A percentile compares a stretch with the other conserved stretches of the same genome.
Conservation (phyloP, 35 echinoderm and acorn worm genomes). For the Stichopus chloronotus region DNA sequence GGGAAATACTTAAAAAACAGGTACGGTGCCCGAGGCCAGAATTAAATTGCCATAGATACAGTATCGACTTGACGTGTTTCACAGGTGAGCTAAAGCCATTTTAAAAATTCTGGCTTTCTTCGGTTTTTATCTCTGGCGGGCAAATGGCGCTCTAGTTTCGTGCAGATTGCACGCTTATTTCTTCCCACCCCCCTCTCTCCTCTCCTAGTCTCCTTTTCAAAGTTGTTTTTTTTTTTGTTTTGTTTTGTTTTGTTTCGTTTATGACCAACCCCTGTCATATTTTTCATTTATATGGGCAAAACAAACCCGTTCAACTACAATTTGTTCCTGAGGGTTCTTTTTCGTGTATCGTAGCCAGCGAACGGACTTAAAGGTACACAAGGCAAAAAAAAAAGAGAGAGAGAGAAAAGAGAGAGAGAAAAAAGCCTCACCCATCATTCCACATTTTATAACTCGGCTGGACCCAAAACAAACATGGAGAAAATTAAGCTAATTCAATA, state of each 20-base stretch:
- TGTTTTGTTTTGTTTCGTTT: neutral
- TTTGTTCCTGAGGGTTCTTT: slow-evolving; percentile 26
- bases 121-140: slow-evolving; percentile 38
- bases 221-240: neutral
- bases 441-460: slow-evolving; percentile 39
- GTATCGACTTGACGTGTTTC: slow-evolving; percentile 51
- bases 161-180: slow-evolving; percentile 37
- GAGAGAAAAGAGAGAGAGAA: neutral
- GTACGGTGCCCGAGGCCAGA: slow-evolving; percentile 39
- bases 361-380: too few species aligned
- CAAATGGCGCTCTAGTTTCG: slow-evolving; percentile 53
- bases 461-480: slow-evolving; percentile 47
- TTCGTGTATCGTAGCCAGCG: neutral
- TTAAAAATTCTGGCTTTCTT: slow-evolving; percentile 39
- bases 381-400: too few species aligned
- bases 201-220: neutral
- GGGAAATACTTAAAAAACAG: slow-evolving; percentile 49
- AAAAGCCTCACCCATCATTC: slow-evolving; percentile 46
- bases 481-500: slow-evolving; percentile 57
- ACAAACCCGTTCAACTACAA: slow-evolving; percentile 13
- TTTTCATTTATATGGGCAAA: slow-evolving; percentile 45
- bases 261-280: slow-evolving; percentile 52
- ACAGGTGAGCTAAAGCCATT: slow-evolving; percentile 50
- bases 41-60: slow-evolving; percentile 56
- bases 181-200: neutral